Evolutionary conservation across 1,140 invertebrate species (phyloP), one percentile per base, ranked within the genome.

Genomic region (Polyergus mexicanus): DNA sequence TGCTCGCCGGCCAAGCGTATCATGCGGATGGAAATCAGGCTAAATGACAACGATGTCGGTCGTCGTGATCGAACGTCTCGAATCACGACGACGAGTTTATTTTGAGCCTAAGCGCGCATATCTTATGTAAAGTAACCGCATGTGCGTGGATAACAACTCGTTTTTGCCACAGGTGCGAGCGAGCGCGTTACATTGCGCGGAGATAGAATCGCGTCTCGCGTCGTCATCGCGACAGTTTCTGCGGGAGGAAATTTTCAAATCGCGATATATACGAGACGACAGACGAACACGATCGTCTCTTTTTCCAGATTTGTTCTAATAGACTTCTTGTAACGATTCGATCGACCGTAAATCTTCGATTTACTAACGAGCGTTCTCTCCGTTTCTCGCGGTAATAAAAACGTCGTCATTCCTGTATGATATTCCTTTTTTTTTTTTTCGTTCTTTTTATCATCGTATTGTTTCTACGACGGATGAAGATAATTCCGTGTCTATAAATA

Each of bases 101-200:
- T 90, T 91, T 86, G 63, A 90, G 87, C 75, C 87, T 91, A 90
- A 87, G 88, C 84, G 87, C 78, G 87, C 85, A 90, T 90, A 89
- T 87, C 89, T 90, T 90, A 90, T 90, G 87, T 90, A 91, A 90
- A 90, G 87, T 85, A 81, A 88, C 83, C 89, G 87, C 85, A 83
- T 89, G 85, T 86, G 87, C 85, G 90, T 84, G 66, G 71, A 90
- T 89, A 86, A 85, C 71, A 85, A 84, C 66, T 86, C 81, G 85
- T 81, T 88, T 47, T 62, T 32, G 58, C 41, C 85, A 83, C 90
- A 90, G 85, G 85, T 89, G 89, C 71, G 74, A 86, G 76, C 58
- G 58, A 76, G 22, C 51, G 71, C 22, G 35, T 83, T 77, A 76
- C 28, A 22, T 83, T 77, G 72, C 28, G 35, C 16, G 25, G 47